These are phyloP conservation scores for Austrofundulus limnaeus DNA, from an alignment of 2,113 vertebrate genomes.

Conservation along the genomic window DNA sequence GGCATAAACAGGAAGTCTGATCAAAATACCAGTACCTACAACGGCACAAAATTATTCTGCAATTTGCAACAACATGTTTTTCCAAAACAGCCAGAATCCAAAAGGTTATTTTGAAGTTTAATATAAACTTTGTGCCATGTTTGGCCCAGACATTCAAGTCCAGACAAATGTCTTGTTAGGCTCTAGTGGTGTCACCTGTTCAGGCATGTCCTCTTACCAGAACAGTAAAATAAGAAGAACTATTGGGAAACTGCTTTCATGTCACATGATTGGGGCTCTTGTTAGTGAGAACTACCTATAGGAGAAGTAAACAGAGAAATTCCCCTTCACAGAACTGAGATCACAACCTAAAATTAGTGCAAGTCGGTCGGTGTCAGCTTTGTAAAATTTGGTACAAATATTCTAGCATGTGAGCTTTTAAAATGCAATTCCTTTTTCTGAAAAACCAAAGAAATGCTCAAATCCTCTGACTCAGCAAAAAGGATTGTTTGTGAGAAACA, in stretches of 20 bases:
- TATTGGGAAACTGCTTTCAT: conserved; percentile 4
- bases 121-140: not conserved
- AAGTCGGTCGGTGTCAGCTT: no score
- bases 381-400: no score
- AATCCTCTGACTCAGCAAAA: no score
- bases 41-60: no score
- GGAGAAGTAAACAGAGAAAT: not conserved
- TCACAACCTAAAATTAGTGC: no score
- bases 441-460: no score
- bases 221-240: not conserved
- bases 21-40: conserved; percentile 22
- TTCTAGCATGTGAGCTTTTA: no score
- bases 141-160: not conserved
- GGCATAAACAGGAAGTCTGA: not conserved
- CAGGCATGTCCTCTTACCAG: not conserved
- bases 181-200: conserved; percentile 4
- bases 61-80: not conserved
- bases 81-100: not conserved
- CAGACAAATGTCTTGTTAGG: no score
- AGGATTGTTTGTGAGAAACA: not conserved
- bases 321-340: not conserved
- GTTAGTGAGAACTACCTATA: not conserved
- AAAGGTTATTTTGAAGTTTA: not conserved
- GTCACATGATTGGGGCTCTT: conserved; percentile 30
- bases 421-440: no score